Base-by-base conservation (phyloP, 2,113 vertebrate species). In the Bubo blakistoni region DNA sequence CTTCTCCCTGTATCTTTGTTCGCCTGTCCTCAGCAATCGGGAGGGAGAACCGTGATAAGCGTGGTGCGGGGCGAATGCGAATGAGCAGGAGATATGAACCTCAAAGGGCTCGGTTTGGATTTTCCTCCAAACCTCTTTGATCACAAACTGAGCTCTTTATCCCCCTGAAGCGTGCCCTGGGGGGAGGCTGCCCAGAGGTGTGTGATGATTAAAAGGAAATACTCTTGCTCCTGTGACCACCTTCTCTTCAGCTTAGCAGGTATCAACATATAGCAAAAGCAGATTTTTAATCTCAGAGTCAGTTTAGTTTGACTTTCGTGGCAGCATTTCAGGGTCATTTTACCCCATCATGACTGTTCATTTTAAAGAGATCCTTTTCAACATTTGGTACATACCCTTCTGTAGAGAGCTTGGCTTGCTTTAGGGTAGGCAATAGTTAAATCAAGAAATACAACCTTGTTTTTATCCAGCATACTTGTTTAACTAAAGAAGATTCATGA, bases 131-230 rank as follows among this genome's bases (percentile, higher is more conserved):
- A 84, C 52, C 81, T 57, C 87, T 96, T 89, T 95, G 89, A 93
- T 95, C 86, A 65, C 40, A 29, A 66, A 40, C 91, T 30, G 70
- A 96, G 97, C 92, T 84, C 86, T 88, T 92, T 65, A 81, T 94
- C 78, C 88, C 77, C 78, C 74, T 0, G 13, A 40, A 91, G 73
- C 16, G 4, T 76, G 82, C 80, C 92, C 66, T 6, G 2, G 18
- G 86, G 94, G 47, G 65, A 73, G 34, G 90, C 85, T 90, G 58
- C 65, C 70, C 83, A 12, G 88, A 85, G 83, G 94, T 86, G 88
- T 70, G 66, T 70, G 12, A 8, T 94, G 88, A 92, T 95, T 65
- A 94, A 94, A 94, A 79, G 82, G 77, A 93, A 93, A 90, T 2
- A 4, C 32, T 89, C 52, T 30, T 44, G 81, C 74, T 94, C 57